These are phyloP conservation scores for Ennomos quercinarius DNA, from an alignment of 2,888 invertebrate genomes.

Conservation along the genomic window DNA sequence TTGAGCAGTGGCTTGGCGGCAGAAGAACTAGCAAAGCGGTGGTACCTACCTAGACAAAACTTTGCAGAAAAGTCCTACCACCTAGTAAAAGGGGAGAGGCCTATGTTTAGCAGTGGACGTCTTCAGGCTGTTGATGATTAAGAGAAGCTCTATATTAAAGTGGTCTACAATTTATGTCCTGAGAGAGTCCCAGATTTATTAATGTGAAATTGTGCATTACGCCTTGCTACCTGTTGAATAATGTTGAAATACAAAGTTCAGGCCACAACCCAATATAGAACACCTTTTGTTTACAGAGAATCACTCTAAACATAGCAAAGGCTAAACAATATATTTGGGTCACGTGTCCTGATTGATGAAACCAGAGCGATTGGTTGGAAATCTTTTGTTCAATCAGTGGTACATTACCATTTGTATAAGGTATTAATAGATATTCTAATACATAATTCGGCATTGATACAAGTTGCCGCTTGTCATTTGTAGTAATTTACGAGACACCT, in stretches of 20 bases:
- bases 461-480: constrained; percentile 12
- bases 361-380: constrained; percentile 12
- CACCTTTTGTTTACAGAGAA: constrained; percentile 9
- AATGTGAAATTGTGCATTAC: neutral
- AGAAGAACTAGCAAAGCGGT: too few species aligned
- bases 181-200: too few species aligned
- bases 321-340: constrained; percentile 19
- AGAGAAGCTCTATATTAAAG: too few species aligned
- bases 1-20: too few species aligned
- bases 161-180: too few species aligned
- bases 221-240: constrained; percentile 7
- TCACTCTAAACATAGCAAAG: constrained; percentile 12
- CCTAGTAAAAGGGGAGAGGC: too few species aligned
- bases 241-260: constrained; percentile 4
- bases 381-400: constrained; percentile 8
- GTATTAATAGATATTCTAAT: constrained; percentile 14
- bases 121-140: too few species aligned
- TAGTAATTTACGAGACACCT: neutral
- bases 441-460: constrained; percentile 17
- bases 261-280: constrained; percentile 17
- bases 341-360: constrained; percentile 13
- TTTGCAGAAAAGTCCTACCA: too few species aligned
- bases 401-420: constrained; percentile 15
- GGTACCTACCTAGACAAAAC: too few species aligned
- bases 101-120: too few species aligned